Evolutionary conservation across 2,888 invertebrate genomes (phyloP), one percentile per base, ranked within the genome.

Genomic region (Diogma glabrata): DNA sequence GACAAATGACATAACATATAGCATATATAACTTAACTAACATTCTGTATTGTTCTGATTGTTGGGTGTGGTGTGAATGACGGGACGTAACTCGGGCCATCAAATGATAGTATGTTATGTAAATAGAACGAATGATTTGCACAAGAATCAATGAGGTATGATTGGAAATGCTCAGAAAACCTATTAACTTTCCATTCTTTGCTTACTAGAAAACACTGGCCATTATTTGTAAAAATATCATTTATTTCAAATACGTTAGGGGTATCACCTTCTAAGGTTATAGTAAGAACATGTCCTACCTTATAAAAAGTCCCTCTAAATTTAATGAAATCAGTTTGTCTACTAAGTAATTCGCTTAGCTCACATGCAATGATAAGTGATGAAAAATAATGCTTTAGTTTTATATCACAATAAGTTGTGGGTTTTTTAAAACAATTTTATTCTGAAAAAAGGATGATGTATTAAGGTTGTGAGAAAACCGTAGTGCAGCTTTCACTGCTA

Each of bases 401-500:
- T 10, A 33, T 33, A 16, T 33, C 33, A 10, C 5, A 7, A 16
- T n/a, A 14, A 33, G 12, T 33, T 12, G 33, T 33, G 6, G 33
- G 33, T 33, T 33, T n/a, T 4, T 12, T 12, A 33, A 33, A 33
- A 33, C 8, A 10, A 33, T 33, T 33, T 33, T 3, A 12, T 28
- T 28, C n/a, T 28, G 33, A 33, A 12, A 33, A 33, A 33, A 3
- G n/a, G 33, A 33, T 14, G 3, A 33, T 2, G 28, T 28, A 9
- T 12, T 28, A 12, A 28, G 28, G n/a, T 28, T 28, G n/a, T 28
- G 28, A 2, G 28, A 28, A 55, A 49, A 10, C n/a, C n/a, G n/a
- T n/a, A n/a, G n/a, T n/a, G 55, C 43, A 46, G 55, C 38, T 54
- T 56, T 56, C 9, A 54, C 53, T 24, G 51, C 22, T 26, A 56